Percentiles rank a stretch among this genome's conserved stretches.
Evolutionary conservation across 2,113 vertebrate species (phyloP).

Genomic region (Turnix velox): DNA sequence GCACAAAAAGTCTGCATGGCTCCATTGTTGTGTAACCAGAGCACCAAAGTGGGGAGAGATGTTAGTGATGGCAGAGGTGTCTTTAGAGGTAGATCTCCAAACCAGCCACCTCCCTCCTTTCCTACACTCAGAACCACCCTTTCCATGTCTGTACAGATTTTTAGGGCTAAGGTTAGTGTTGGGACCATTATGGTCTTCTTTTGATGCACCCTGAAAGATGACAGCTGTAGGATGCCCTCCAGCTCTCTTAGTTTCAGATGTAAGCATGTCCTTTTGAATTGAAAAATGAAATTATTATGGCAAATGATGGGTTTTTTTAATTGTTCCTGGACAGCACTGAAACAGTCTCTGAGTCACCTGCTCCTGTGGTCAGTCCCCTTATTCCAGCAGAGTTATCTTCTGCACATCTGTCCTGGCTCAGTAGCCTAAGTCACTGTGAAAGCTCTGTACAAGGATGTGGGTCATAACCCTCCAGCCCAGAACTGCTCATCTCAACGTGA

Average conservation of each 20-base stretch:
- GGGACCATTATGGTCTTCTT: not conserved
- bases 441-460: not conserved
- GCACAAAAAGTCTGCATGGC: not conserved
- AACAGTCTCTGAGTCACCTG: not conserved
- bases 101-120: not conserved
- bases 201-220: not conserved
- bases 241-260: not conserved
- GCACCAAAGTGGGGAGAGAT: not conserved
- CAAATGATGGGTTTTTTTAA: not conserved
- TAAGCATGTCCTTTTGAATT: not conserved
- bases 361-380: not conserved
- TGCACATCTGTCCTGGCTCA: not conserved
- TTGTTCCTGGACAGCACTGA: not conserved
- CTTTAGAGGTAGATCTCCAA: not conserved
- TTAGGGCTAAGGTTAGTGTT: not conserved
- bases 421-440: not conserved
- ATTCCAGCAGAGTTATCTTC: not conserved
- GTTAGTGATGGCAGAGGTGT: not conserved
- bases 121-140: not conserved
- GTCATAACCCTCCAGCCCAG: not conserved
- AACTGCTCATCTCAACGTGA: accelerated
- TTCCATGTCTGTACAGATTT: not conserved
- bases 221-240: not conserved
- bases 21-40: not conserved
- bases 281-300: not conserved